Evolutionary conservation across 2,888 invertebrate genomes (phyloP).

Genomic region (Petrolisthes cinctipes): DNA sequence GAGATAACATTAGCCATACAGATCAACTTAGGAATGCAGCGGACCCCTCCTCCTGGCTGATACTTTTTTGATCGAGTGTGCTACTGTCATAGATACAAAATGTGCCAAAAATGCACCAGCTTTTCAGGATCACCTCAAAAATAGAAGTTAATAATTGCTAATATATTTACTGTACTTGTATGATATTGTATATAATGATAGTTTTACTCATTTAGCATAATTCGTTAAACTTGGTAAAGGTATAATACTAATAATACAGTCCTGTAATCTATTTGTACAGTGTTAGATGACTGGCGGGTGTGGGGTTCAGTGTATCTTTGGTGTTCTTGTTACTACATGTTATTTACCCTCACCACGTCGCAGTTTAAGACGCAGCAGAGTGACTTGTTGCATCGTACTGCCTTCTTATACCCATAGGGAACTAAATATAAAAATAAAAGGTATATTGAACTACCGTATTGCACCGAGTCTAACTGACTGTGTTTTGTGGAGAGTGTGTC

Average conservation of each 20-base stretch:
- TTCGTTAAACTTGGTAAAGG: constrained; percentile 52
- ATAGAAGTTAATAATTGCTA: constrained; percentile 45
- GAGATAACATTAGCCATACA: too few relatives aligned
- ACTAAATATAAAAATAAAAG: background rate
- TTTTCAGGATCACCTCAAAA: constrained; percentile 55
- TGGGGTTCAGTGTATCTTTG: constrained; percentile 45
- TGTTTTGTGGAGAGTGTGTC: background rate
- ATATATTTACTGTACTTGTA: constrained; percentile 50
- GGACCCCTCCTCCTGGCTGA: too few relatives aligned
- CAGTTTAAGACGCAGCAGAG: constrained; percentile 16
- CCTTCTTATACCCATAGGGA: constrained; percentile 21
- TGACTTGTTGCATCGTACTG: constrained; percentile 33
- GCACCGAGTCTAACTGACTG: background rate
- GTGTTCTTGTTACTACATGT: constrained; percentile 55
- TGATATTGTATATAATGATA: constrained; percentile 54
- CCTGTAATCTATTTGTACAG: constrained; percentile 54
- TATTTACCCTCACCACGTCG: constrained; percentile 32
- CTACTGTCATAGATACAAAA: constrained; percentile 40
- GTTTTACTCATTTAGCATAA: constrained; percentile 50
- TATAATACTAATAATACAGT: background rate
- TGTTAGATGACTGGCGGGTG: constrained; percentile 53
- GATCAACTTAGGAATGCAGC: too few relatives aligned
- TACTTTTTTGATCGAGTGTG: too few relatives aligned
- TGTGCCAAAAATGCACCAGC: constrained; percentile 57
- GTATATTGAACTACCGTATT: constrained; percentile 16